Conservation (phyloP, 1,140 invertebrate genomes). For the Drosophila parvula region DNA sequence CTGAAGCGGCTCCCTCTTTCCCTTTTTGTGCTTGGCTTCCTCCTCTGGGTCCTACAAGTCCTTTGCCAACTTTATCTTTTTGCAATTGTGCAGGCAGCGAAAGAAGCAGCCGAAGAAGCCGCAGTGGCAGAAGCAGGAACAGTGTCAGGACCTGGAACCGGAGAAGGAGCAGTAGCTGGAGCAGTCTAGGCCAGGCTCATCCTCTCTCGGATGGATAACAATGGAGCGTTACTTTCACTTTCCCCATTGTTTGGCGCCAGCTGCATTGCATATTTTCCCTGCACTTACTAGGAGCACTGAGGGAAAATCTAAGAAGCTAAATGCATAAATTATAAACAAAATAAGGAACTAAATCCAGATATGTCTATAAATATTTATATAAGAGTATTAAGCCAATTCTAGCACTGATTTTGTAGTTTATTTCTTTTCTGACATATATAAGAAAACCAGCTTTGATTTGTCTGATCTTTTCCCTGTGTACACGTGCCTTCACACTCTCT, state of each 20-base stretch:
- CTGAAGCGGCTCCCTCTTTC: constrained; percentile 26
- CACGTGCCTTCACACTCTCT: not conserved
- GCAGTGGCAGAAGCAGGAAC: constrained; percentile 14
- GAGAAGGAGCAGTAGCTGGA: not conserved
- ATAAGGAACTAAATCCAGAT: too few relatives aligned
- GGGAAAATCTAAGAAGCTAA: not conserved
- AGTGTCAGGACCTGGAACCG: constrained; percentile 9
- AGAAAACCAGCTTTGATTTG: too few relatives aligned
- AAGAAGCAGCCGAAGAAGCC: constrained; percentile 22
- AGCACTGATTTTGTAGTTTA: not conserved
- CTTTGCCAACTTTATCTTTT: constrained; percentile 65
- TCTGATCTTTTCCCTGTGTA: not conserved
- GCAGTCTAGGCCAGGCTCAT: constrained; percentile 35
- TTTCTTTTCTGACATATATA: not conserved
- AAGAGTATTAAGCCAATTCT: not conserved
- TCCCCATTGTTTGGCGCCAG: constrained; percentile 58
- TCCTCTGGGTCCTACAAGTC: not conserved
- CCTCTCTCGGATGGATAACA: constrained; percentile 59
- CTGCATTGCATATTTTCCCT: constrained; percentile 57
- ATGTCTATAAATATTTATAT: too few relatives aligned
- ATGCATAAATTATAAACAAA: accelerated
- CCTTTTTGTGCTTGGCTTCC: constrained; percentile 7
- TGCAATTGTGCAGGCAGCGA: constrained; percentile 61
- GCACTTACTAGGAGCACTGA: constrained; percentile 22
- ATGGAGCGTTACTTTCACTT: constrained; percentile 77